Conservation (phyloP, 1,140 invertebrate genomes). For the Rhynchophorus ferrugineus region DNA sequence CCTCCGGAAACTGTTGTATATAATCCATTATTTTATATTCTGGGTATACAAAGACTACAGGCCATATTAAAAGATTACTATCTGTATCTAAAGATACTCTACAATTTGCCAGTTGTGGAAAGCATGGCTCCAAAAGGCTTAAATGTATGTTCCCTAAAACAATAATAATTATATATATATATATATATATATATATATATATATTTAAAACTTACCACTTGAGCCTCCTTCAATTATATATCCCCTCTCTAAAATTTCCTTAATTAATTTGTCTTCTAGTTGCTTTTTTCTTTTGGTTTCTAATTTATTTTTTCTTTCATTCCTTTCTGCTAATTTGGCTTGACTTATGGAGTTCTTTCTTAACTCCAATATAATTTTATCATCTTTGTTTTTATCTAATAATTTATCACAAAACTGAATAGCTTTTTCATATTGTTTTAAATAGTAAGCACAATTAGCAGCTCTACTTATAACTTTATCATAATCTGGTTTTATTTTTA, state of each 20-base stretch:
- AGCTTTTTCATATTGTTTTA: constrained; percentile 64
- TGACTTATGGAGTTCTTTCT: constrained; percentile 52
- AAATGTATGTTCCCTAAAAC: constrained; percentile 35
- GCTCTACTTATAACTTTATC: constrained; percentile 70
- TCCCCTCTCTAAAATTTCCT: constrained; percentile 46
- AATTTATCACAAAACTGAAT: constrained; percentile 66
- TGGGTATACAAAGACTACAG: constrained; percentile 76
- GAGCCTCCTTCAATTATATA: constrained; percentile 42
- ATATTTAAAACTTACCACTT: constrained; percentile 16
- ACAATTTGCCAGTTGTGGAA: constrained; percentile 52
- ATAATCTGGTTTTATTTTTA: constrained; percentile 72
- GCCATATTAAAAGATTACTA: constrained; percentile 60
- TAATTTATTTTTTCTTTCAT: constrained; percentile 52
- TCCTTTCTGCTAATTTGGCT: constrained; percentile 50
- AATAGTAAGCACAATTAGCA: constrained; percentile 61
- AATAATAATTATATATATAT: background rate
- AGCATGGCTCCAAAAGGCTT: constrained; percentile 51
- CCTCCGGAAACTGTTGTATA: constrained; percentile 65
- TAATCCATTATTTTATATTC: constrained; percentile 67
- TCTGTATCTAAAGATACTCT: constrained; percentile 53
- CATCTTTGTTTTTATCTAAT: constrained; percentile 48
- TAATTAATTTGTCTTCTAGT: constrained; percentile 50
- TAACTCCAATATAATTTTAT: constrained; percentile 52
- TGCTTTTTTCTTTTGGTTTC: constrained; percentile 47
- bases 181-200: background rate